phyloP scores from a whole-genome alignment of 1,140 invertebrate genomes.

The Cotesia vestalis region DNA sequence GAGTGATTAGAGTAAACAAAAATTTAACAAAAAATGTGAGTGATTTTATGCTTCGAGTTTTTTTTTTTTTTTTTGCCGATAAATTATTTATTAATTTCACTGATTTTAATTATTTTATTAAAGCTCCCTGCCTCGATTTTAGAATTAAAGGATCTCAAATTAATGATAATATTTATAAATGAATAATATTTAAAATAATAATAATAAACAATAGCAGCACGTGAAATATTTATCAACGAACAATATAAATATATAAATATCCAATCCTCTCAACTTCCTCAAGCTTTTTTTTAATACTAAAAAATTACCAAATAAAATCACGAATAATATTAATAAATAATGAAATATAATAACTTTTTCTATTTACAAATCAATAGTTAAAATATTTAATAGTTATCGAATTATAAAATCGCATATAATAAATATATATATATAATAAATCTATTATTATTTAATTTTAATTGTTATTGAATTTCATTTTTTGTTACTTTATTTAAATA shows the following conservation, averaged over 20 bases:
- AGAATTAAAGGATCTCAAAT: slow-evolving; percentile 11
- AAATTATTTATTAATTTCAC: neutral
- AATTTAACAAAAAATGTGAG: slow-evolving; percentile 26
- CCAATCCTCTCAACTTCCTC: slow-evolving; percentile 26
- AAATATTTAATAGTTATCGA: too few relatives aligned
- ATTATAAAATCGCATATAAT: too few relatives aligned
- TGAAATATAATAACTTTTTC: slow-evolving; percentile 3
- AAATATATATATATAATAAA: too few relatives aligned
- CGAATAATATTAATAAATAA: slow-evolving; percentile 12
- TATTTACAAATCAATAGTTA: neutral
- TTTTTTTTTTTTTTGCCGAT: neutral
- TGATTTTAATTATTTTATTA: neutral
- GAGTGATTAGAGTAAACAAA: slow-evolving; percentile 4
- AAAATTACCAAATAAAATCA: neutral
- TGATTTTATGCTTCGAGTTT: slow-evolving; percentile 5
- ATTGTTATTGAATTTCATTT: neutral
- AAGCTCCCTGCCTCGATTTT: neutral
- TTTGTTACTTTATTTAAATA: neutral
- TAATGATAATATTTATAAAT: too few relatives aligned
- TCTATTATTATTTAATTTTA: neutral
- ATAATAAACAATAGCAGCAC: slow-evolving; percentile 33
- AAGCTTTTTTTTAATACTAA: too few relatives aligned
- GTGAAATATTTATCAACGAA: slow-evolving; percentile 42
- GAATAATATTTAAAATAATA: slow-evolving; percentile 22
- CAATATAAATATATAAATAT: slow-evolving; percentile 6